Evolutionary conservation across 2,888 invertebrate genomes (phyloP), one percentile per base, ranked within the genome.

Genomic region (Drosophila greeni): DNA sequence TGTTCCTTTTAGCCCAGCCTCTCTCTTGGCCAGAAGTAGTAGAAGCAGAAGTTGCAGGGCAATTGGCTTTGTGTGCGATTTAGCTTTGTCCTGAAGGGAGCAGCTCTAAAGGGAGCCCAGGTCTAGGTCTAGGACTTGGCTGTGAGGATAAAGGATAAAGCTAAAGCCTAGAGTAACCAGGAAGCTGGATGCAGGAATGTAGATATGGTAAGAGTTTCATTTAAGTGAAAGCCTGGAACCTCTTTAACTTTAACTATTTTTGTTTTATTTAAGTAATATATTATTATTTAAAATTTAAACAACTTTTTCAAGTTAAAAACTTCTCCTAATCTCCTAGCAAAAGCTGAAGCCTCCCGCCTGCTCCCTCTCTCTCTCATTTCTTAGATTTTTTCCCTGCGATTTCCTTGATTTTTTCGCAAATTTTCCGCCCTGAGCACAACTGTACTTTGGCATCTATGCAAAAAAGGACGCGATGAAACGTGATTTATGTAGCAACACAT

Each of bases 61-160:
- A 77, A 80, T 78, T 78, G 80, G 75, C 77, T 78, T 78, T 78
- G 81, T 78, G 59, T 64, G 66, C 75, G 71, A 76, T 68, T 82
- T 73, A 51, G 73, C 75, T 70, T 76, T 80, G 76, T 76, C 59
- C 62, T 57, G 42, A 45, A 56, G 51, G 23, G 16, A n/a, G n/a
- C n/a, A n/a, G n/a, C n/a, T n/a, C 52, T n/a, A 5, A 43, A 20
- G 43, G 37, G 11, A 43, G 7, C 56, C 56, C 55, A 24, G 58
- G 57, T 51, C 56, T 66, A 66, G 67, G 67, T 67, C 59, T 66
- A 57, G 62, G 61, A 12, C 48, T 34, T 48, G 49, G 14, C 5
- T 20, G 9, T 18, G 24, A 3, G 14, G n/a, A 23, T 24, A 5
- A 20, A n/a, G n/a, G 8, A 8, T 34, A 8, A 8, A 20, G 11